These are phyloP conservation scores for Lucilia cuprina DNA, from an alignment of 1,140 invertebrate species.

Conservation along the genomic window DNA sequence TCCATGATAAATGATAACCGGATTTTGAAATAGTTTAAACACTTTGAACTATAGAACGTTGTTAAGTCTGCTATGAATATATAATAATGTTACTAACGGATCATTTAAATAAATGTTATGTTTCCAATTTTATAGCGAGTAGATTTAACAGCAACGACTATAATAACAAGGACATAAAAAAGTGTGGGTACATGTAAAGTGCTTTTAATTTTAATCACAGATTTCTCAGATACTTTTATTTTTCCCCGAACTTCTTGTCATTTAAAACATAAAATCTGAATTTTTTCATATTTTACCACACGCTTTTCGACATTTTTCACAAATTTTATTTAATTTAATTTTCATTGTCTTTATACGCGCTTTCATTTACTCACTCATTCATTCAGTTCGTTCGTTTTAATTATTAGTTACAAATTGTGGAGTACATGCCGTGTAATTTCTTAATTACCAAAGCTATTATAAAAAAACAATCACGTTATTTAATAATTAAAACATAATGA, in stretches of 20 bases:
- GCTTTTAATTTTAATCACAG: not conserved
- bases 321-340: not conserved
- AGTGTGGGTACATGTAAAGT: not conserved
- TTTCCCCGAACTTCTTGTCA: not conserved
- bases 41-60: too few species aligned
- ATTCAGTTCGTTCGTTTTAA: slow-evolving; percentile 8
- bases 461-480: slow-evolving; percentile 34
- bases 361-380: not conserved
- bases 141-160: too few species aligned
- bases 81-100: too few species aligned
- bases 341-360: not conserved
- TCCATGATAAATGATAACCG: too few species aligned
- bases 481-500: slow-evolving; percentile 35
- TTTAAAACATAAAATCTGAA: slow-evolving; percentile 2
- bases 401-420: slow-evolving; percentile 25
- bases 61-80: too few species aligned
- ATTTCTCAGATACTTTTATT: not conserved
- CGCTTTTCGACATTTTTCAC: not conserved
- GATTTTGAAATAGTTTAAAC: too few species aligned
- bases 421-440: slow-evolving; percentile 31
- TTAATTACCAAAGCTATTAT: slow-evolving; percentile 34
- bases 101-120: too few species aligned
- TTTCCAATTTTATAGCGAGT: too few species aligned
- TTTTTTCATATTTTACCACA: not conserved
- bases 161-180: not conserved